Conservation (phyloP, 2,113 vertebrate genomes). For the Falco punctatus region DNA sequence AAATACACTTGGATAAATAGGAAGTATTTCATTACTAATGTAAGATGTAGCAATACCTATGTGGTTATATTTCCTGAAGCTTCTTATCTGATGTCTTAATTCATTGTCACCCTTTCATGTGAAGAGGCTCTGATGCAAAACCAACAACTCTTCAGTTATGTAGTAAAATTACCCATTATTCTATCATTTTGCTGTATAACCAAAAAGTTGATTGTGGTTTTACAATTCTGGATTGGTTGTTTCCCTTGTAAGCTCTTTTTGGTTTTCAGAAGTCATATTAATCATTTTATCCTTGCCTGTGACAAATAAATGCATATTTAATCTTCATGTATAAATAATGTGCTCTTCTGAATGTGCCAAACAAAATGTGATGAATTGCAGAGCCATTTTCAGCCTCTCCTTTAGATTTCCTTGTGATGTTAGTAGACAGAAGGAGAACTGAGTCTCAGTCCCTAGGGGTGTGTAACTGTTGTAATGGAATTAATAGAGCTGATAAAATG, state of each 20-base stretch:
- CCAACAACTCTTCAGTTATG: neutral
- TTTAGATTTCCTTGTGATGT: constrained; percentile 48
- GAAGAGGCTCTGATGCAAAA: neutral
- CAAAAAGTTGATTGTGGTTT: constrained; percentile 16
- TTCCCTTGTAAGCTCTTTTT: neutral
- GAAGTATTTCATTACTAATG: neutral
- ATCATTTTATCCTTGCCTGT: constrained; percentile 3
- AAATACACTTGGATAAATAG: neutral
- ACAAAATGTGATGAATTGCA: constrained; percentile 21
- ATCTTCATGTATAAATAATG: constrained; percentile 43
- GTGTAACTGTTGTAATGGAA: neutral
- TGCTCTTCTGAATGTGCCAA: constrained; percentile 19
- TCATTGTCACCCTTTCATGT: neutral
- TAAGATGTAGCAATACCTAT: neutral
- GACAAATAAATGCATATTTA: constrained; percentile 58
- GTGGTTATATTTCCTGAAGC: neutral
- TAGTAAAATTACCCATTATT: neutral
- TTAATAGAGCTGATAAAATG: constrained; percentile 54
- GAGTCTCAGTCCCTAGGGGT: neutral
- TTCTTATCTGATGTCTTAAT: neutral
- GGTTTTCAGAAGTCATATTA: constrained; percentile 28
- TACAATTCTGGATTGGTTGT: neutral
- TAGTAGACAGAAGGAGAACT: constrained; percentile 27
- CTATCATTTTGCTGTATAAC: neutral
- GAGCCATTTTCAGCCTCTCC: neutral